A percentile compares a stretch with the other conserved stretches of the same genome.
These are phyloP conservation scores for Melanotus villosus DNA, from an alignment of 2,888 invertebrate genomes.

Conservation along the genomic window DNA sequence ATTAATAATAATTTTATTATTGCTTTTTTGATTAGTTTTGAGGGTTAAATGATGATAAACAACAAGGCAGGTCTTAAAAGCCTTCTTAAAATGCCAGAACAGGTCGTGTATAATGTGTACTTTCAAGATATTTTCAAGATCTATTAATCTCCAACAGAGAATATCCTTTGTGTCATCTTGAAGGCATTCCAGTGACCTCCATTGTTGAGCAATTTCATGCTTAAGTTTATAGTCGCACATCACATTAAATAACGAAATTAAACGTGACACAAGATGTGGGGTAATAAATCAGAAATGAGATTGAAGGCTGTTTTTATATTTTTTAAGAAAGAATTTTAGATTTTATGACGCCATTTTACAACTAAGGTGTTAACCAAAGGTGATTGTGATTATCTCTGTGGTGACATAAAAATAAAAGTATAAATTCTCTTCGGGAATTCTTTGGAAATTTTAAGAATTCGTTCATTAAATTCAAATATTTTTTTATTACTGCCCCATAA, in stretches of 20 bases:
- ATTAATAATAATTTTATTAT: too few relatives aligned
- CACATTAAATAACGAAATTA: constrained; percentile 21
- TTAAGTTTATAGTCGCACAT: constrained; percentile 15
- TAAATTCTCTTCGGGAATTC: too few relatives aligned
- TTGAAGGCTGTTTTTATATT: constrained; percentile 12
- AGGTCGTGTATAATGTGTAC: not conserved
- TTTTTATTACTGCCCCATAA: too few relatives aligned
- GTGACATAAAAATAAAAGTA: too few relatives aligned
- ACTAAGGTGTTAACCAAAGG: too few relatives aligned
- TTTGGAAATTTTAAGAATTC: too few relatives aligned
- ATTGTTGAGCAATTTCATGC: constrained; percentile 1
- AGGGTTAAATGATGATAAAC: too few relatives aligned
- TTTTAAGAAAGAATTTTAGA: not conserved
- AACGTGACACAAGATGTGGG: constrained; percentile 11
- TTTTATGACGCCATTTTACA: not conserved
- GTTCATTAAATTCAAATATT: too few relatives aligned
- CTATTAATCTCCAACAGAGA: constrained; percentile 4
- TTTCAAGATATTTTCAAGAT: not conserved
- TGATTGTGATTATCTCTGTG: too few relatives aligned
- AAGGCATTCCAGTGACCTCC: constrained; percentile 8
- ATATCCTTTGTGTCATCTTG: constrained; percentile 1
- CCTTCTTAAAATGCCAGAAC: too few relatives aligned
- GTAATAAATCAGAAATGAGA: constrained; percentile 10
- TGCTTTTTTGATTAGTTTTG: too few relatives aligned
- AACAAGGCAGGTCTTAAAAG: too few relatives aligned